phyloP scores from a whole-genome alignment of 2,113 vertebrate species.

The Myrmecobius fasciatus region DNA sequence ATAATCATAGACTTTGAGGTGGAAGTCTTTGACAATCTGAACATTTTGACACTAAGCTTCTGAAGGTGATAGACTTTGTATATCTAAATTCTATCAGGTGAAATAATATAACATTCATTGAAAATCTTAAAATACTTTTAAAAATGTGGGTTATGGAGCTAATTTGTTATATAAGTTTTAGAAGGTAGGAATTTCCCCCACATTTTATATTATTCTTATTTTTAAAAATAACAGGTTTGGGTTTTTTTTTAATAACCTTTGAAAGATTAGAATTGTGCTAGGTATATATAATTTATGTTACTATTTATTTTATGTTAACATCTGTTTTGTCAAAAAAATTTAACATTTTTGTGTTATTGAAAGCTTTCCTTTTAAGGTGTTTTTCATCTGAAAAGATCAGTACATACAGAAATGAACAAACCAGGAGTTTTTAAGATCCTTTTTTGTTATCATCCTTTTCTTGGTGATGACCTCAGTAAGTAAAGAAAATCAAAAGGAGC shows the following conservation, averaged over 20 bases:
- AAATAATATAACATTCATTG: background rate
- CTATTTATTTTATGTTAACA: background rate
- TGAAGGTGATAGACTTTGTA: background rate
- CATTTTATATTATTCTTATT: background rate
- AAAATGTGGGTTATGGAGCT: background rate
- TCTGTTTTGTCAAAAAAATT: background rate
- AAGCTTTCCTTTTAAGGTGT: background rate
- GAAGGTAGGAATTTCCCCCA: background rate
- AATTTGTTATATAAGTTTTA: background rate
- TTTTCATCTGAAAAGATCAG: background rate
- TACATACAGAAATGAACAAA: background rate
- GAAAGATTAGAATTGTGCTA: background rate
- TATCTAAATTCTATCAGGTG: background rate
- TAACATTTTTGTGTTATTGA: background rate
- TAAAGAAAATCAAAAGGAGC: background rate
- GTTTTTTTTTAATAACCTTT: background rate
- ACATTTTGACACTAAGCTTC: background rate
- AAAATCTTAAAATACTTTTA: background rate
- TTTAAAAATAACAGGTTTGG: background rate
- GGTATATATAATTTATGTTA: background rate
- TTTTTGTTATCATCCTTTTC: background rate
- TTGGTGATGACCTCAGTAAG: background rate
- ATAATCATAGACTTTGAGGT: background rate
- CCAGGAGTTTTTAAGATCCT: background rate
- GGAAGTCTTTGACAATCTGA: background rate